Evolutionary conservation across 2,113 vertebrate genomes (phyloP).

Genomic region (Stercorarius parasiticus): DNA sequence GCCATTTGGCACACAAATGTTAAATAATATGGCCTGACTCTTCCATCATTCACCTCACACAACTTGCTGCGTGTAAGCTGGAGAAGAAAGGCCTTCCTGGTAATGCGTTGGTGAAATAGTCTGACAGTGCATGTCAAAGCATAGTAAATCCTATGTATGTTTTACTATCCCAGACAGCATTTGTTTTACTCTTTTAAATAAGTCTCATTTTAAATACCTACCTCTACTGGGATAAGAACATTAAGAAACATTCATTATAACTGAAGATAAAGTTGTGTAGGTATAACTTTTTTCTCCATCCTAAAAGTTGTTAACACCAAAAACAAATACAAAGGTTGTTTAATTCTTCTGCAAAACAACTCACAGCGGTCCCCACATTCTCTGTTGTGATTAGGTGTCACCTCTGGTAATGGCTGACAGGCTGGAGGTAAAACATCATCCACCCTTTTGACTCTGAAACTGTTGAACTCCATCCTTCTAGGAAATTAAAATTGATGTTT

Average conservation of each 20-base stretch:
- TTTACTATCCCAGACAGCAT: not conserved
- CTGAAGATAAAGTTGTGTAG: not conserved
- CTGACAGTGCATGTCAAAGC: constrained; percentile 12
- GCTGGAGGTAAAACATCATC: not conserved
- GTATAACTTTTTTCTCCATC: not conserved
- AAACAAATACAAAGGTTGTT: not conserved
- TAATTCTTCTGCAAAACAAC: not conserved
- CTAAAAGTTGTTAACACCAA: not conserved
- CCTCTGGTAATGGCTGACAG: not conserved
- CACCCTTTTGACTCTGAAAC: not conserved
- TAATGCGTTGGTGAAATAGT: not conserved
- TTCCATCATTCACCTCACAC: constrained; percentile 8
- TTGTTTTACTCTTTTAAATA: not conserved
- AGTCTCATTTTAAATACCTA: not conserved
- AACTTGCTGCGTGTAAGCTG: not conserved
- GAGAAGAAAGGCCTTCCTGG: constrained; percentile 8
- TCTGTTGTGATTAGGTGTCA: not conserved
- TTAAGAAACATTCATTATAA: not conserved
- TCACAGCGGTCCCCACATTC: not conserved
- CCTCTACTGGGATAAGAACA: not conserved
- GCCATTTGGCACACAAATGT: constrained; percentile 26
- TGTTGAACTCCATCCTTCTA: not conserved
- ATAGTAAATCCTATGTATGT: not conserved
- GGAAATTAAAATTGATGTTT: not conserved
- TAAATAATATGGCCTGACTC: not conserved